Percentiles rank a stretch among this genome's conserved stretches.
Evolutionary conservation across 2,888 invertebrate species (phyloP).

Genomic region (Dione vanillae): DNA sequence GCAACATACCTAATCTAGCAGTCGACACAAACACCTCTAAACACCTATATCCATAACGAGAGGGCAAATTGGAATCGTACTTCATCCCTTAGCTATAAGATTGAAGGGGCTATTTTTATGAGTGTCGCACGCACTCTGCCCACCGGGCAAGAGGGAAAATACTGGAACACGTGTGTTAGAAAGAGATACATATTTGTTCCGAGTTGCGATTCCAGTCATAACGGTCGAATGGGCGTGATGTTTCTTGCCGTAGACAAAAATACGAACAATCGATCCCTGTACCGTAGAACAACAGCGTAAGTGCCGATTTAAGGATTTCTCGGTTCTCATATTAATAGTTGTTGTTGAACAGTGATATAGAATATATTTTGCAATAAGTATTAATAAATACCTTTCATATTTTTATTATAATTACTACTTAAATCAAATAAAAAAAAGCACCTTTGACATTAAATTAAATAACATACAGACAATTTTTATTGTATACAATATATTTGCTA

Average conservation of each 20-base stretch:
- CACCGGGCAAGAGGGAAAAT: constrained; percentile 78
- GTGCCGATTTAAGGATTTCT: constrained; percentile 48
- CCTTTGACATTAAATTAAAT: too few relatives aligned
- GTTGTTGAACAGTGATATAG: neutral
- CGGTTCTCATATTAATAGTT: neutral
- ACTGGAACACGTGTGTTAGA: constrained; percentile 74
- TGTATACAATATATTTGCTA: too few relatives aligned
- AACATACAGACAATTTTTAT: too few relatives aligned
- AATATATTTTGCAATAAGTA: neutral
- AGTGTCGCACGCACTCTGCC: constrained; percentile 83
- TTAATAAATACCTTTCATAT: neutral
- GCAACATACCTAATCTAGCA: constrained; percentile 22
- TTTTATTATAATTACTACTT: too few relatives aligned
- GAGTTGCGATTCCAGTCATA: constrained; percentile 81
- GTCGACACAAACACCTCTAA: constrained; percentile 60
- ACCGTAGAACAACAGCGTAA: constrained; percentile 67
- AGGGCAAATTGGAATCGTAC: constrained; percentile 78
- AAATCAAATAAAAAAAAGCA: too few relatives aligned
- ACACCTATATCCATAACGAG: constrained; percentile 67
- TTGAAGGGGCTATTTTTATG: constrained; percentile 84
- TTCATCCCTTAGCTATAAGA: constrained; percentile 69
- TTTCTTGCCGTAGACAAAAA: constrained; percentile 84
- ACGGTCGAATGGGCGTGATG: constrained; percentile 85
- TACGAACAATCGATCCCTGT: constrained; percentile 81
- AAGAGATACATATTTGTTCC: constrained; percentile 74